Percentiles rank a stretch among this genome's conserved stretches.
Evolutionary conservation across 2,113 vertebrate genomes (phyloP).

Genomic region (Psephotus haematonotus): DNA sequence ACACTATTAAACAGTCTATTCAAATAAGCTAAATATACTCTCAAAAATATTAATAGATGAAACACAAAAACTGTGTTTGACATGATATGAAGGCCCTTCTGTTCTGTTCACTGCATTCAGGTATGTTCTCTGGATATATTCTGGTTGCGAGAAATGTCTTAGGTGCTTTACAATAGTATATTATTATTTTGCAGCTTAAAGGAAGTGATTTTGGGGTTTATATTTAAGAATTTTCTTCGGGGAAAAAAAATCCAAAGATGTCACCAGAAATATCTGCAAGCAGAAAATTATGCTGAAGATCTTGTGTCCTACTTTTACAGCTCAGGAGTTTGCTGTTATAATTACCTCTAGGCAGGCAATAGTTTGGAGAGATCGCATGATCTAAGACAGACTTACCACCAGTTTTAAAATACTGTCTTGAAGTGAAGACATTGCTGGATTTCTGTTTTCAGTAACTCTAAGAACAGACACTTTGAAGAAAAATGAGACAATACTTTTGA

Average conservation of each 20-base stretch:
- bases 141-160: not conserved
- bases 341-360: not conserved
- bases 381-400: not conserved
- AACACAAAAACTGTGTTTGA: constrained; percentile 15
- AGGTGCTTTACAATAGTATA: not conserved
- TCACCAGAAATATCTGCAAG: not conserved
- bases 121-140: not conserved
- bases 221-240: not conserved
- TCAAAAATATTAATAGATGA: constrained; percentile 14
- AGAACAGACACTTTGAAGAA: not conserved
- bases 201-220: not conserved
- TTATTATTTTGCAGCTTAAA: not conserved
- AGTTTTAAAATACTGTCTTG: not conserved
- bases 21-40: constrained; percentile 25
- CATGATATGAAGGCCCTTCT: not conserved
- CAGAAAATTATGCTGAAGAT: not conserved
- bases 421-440: not conserved
- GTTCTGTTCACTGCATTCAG: not conserved
- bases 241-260: not conserved
- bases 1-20: constrained; percentile 41
- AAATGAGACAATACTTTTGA: not conserved
- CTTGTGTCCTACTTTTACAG: not conserved
- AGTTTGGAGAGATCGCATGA: not conserved
- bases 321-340: not conserved
- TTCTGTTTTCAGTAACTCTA: not conserved